Evolutionary conservation across 2,888 invertebrate genomes (phyloP).

Genomic region (Clitarchus hookeri): DNA sequence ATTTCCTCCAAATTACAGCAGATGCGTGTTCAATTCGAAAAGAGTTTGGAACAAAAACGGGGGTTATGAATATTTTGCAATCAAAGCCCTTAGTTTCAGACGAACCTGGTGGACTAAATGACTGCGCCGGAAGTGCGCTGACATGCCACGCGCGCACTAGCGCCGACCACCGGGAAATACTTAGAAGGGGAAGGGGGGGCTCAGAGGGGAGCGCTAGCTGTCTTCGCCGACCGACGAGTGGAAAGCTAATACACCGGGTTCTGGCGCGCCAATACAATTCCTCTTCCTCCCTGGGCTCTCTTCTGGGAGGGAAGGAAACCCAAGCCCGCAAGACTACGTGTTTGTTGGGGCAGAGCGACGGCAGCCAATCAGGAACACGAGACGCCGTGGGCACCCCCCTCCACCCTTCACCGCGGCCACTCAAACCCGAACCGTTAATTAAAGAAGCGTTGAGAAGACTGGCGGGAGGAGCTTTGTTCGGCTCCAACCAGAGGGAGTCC

Average conservation of each 20-base stretch:
- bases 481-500: background rate
- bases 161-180: too few relatives aligned
- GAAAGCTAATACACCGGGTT: background rate
- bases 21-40: too few relatives aligned
- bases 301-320: background rate
- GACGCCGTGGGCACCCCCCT: background rate
- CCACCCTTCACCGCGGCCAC: background rate
- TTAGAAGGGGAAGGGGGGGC: too few relatives aligned
- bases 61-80: too few relatives aligned
- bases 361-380: conserved; percentile 14
- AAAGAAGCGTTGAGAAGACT: background rate
- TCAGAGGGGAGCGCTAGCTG: too few relatives aligned
- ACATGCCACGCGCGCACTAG: too few relatives aligned
- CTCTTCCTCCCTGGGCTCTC: background rate
- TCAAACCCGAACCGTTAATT: conserved; percentile 1
- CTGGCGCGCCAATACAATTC: background rate
- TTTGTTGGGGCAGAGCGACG: conserved; percentile 9
- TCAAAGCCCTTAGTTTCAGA: too few relatives aligned
- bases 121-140: too few relatives aligned
- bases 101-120: too few relatives aligned
- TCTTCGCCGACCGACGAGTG: background rate
- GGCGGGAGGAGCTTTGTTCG: background rate
- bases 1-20: too few relatives aligned
- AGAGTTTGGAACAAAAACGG: too few relatives aligned
- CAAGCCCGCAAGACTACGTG: background rate